Conservation (phyloP, 2,888 invertebrate genomes). For the Caenorhabditis auriculariae region DNA sequence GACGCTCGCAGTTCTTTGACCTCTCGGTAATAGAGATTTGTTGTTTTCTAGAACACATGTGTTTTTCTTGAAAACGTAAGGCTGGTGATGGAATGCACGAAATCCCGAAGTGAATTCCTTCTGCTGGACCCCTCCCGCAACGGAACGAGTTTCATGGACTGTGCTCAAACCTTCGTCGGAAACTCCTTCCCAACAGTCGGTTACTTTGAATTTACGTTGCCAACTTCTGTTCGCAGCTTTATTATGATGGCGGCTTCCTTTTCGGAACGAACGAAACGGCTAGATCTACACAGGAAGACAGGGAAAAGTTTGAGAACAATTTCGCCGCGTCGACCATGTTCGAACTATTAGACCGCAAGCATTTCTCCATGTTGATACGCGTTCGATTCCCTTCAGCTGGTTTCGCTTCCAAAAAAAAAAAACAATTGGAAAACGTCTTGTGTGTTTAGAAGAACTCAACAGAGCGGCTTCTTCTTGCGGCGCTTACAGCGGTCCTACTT, state of each 20-base stretch:
- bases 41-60: neutral
- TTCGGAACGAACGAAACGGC: no score
- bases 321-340: slow-evolving; percentile 42
- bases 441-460: slow-evolving; percentile 21
- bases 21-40: neutral
- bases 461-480: slow-evolving; percentile 8
- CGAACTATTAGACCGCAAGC: slow-evolving; percentile 45
- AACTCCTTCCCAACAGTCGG: slow-evolving; percentile 10
- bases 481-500: slow-evolving; percentile 23
- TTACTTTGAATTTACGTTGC: neutral
- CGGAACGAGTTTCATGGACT: slow-evolving; percentile 1
- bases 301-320: neutral
- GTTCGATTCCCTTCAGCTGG: slow-evolving; percentile 42
- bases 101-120: slow-evolving; percentile 15
- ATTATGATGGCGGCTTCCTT: slow-evolving; percentile 41
- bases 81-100: slow-evolving; percentile 11
- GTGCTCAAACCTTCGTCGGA: slow-evolving; percentile 5
- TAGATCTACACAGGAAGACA: slow-evolving; percentile 3
- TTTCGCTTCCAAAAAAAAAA: neutral
- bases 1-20: slow-evolving; percentile 2
- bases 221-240: slow-evolving; percentile 17
- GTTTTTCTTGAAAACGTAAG: no score
- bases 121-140: slow-evolving; percentile 23
- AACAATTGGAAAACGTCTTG: neutral
- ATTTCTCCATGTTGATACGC: slow-evolving; percentile 37